Evolutionary conservation across 2,888 invertebrate genomes (phyloP).

Genomic region (Pandemis corylana): DNA sequence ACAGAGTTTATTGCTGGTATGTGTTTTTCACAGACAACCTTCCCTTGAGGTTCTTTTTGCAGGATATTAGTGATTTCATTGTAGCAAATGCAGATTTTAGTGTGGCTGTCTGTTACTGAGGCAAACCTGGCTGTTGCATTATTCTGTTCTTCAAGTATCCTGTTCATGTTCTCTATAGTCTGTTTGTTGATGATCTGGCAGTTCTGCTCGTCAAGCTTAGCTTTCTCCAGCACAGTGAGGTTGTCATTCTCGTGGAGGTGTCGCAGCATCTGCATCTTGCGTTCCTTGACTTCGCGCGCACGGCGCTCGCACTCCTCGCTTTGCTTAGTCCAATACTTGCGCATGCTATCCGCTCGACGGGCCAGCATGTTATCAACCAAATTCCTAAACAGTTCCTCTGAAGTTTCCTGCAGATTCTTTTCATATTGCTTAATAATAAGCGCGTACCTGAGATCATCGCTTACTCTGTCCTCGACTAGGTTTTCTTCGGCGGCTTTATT

Average conservation of each 20-base stretch:
- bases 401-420: constrained; percentile 61
- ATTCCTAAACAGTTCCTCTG: constrained; percentile 64
- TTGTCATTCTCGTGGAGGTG: constrained; percentile 82
- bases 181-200: constrained; percentile 73
- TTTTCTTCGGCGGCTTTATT: constrained; percentile 54
- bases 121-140: constrained; percentile 78
- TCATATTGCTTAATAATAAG: constrained; percentile 71
- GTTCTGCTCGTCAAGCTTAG: constrained; percentile 80
- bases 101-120: constrained; percentile 84
- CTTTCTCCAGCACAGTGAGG: constrained; percentile 68
- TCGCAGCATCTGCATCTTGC: constrained; percentile 72
- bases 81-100: constrained; percentile 83
- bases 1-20: constrained; percentile 69
- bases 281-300: constrained; percentile 73
- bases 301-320: constrained; percentile 68
- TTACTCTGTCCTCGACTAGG: constrained; percentile 66
- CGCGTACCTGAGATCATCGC: constrained; percentile 67
- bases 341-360: constrained; percentile 65
- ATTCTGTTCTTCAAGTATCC: constrained; percentile 80
- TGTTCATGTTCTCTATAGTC: constrained; percentile 78
- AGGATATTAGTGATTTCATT: constrained; percentile 82
- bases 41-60: constrained; percentile 71
- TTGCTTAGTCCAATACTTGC: constrained; percentile 66
- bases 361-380: constrained; percentile 70
- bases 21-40: constrained; percentile 74